These are phyloP conservation scores for Drosophila mercatorum DNA, from an alignment of 2,888 invertebrate genomes.

Conservation along the genomic window DNA sequence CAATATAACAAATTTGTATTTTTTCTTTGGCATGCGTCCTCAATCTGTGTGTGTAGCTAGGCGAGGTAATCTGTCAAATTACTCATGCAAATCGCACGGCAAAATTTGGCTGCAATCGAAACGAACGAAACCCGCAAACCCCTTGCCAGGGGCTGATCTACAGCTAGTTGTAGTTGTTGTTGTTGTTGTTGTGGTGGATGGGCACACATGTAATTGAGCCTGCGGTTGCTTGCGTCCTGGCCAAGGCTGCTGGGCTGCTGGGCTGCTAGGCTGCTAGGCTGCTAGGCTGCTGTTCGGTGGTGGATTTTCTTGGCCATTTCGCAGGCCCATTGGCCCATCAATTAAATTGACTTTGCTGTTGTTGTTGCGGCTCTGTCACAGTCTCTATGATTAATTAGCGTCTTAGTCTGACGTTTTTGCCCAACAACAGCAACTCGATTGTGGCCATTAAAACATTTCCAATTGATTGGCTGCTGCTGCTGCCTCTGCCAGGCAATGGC, in stretches of 20 bases:
- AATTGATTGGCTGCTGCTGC: conserved; percentile 66
- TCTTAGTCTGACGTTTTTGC: conserved; percentile 54
- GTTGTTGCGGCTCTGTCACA: conserved; percentile 32
- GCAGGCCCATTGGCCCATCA: conserved; percentile 60
- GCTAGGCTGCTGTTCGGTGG: conserved; percentile 35
- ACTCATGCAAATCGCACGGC: conserved; percentile 75
- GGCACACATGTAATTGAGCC: conserved; percentile 61
- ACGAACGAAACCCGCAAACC: conserved; percentile 1
- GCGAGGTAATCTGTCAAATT: conserved; percentile 80
- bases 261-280: conserved; percentile 7
- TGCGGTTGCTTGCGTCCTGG: conserved; percentile 54
- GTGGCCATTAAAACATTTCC: conserved; percentile 65
- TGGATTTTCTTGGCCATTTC: conserved; percentile 38
- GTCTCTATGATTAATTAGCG: conserved; percentile 75
- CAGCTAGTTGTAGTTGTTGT: conserved; percentile 11
- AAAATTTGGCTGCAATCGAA: conserved; percentile 35
- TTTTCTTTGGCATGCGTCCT: conserved; percentile 12
- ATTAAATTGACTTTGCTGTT: conserved; percentile 70
- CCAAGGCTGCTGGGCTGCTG: conserved; percentile 10
- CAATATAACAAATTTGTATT: not conserved
- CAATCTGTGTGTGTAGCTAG: conserved; percentile 30
- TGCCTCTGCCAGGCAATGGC: not conserved
- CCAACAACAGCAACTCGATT: conserved; percentile 4
- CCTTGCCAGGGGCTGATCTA: not conserved
- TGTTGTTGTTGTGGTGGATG: conserved; percentile 18